Evolutionary conservation across 2,797 vertebrate genomes (phyloP).

Genomic region (Danio tinwini): DNA sequence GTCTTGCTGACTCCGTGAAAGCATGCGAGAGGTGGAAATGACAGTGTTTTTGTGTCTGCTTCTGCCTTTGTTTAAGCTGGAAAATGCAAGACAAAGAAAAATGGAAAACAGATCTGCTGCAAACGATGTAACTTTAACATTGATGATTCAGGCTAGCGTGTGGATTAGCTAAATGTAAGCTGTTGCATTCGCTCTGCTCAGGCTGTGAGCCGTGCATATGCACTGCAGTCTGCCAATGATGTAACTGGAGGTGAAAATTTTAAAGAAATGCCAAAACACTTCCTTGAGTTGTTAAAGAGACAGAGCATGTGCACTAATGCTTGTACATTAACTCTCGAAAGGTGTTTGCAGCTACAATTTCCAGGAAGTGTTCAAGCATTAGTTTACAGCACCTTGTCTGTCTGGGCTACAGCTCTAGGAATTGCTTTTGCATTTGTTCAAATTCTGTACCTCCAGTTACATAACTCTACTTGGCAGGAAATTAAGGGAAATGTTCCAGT

Average conservation of each 20-base stretch:
- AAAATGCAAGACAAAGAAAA: neutral
- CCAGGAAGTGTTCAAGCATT: neutral
- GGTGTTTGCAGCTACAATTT: neutral
- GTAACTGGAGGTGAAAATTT: conserved; percentile 23
- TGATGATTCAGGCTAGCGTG: conserved; percentile 20
- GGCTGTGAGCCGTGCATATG: conserved; percentile 28
- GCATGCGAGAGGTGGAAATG: neutral
- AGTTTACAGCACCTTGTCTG: neutral
- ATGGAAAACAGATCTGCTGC: neutral
- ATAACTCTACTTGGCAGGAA: neutral
- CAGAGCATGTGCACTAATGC: conserved; percentile 7
- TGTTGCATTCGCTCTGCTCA: neutral
- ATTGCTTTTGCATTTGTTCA: conserved; percentile 25
- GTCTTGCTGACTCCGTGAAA: neutral
- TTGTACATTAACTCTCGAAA: neutral
- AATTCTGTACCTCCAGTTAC: neutral
- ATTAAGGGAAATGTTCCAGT: neutral
- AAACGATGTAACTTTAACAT: neutral
- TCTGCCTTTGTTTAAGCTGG: conserved; percentile 6
- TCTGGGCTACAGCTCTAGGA: neutral
- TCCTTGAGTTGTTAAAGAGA: neutral
- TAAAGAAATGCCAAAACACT: conserved; percentile 41
- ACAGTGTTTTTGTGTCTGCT: conserved; percentile 4
- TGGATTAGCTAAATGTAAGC: conserved; percentile 28
- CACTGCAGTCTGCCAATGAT: conserved; percentile 21